Evolutionary conservation across 2,888 invertebrate species (phyloP), one percentile per base, ranked within the genome.

Genomic region (Orchesellides sinensis): DNA sequence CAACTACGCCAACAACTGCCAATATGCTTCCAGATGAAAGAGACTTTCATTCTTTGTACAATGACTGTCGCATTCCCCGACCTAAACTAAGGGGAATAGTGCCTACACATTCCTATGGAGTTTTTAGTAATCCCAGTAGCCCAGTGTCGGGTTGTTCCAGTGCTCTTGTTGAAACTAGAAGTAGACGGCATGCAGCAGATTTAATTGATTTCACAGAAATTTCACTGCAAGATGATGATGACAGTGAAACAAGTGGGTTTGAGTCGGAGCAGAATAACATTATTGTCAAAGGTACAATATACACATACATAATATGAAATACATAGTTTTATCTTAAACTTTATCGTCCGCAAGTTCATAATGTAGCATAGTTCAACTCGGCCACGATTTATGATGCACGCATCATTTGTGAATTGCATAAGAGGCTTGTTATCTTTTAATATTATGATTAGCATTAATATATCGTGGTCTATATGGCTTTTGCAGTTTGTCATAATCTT

Each of bases 71-170:
- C 8, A 85, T 85, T 81, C 85, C 85, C 14, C 70, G 85, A 59
- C 85, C 85, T 8, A 85, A 83, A 54, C 32, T 85, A 1, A 66
- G 69, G 23, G 77, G 81, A 49, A 75, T 85, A 29, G 83, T 85
- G 35, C 85, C 85, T 10, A 85, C 85, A 0, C 85, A 85, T 73
- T 85, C 85, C 6, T 85, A 83, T 47, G 85, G 85, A 12, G 78
- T 83, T 54, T 59, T 45, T n/a, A 70, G 63, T 29, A 77, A 17
- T 66, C 75, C 75, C 8, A 70, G 66, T 45, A 75, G 73, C 54
- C 83, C 83, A 14, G 68, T 73, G 6, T 70, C 73, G 14, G 54
- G 66, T 35, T 75, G 82, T 21, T 74, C 74, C 23, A 83, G 73
- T 73, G 45, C 25, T 40, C 19, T 45, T 32, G 72, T 72, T 45